Evolutionary conservation across 2,888 invertebrate genomes (phyloP), one percentile per base, ranked within the genome.

Genomic region (Amphipoea oculea): DNA sequence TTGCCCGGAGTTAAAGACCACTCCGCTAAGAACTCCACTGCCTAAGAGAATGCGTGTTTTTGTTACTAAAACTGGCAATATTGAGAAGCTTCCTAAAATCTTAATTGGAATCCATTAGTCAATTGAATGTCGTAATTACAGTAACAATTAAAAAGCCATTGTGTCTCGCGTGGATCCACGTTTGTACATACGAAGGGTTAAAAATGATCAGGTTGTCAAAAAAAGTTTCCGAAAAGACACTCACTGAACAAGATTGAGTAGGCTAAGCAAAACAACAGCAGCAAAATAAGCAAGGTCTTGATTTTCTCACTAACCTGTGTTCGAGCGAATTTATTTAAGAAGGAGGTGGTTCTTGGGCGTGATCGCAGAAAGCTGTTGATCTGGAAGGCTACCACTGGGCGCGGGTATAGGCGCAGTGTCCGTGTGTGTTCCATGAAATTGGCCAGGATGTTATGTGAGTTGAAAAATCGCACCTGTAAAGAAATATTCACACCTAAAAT

Each of bases 351-450:
- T 87, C 98, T 97, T 0, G 99, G 99, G 57, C 99, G 97, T 14
- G 99, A 99, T 83, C 99, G 97, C 20, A 99, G 97, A 93, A 99
- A 99, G 92, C 99, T 99, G 95, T 99, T 99, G 91, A 99, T 99
- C 96, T 99, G 99, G 92, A 99, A 99, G 9, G 99, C 99, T 7
- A 99, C 99, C 4, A 99, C 99, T 0, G 99, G 99, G 76, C 99
- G 97, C 2, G 99, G 99, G 95, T 99, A 99, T 1, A 99, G 97
- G 0, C 99, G 97, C 81, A 99, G 96, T 0, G 99, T 99, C 79
- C 99, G 97, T 2, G 99, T 99, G 95, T 99, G 99, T 92, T 99
- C 99, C 89, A 99, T 98, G 93, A 99, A 99, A 94, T 99, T 99
- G 0, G 99, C 99, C 89, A 99, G 96, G 17, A 99, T 98, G 93